Base-by-base conservation (phyloP, 2,113 vertebrate genomes). In the Chionodraco myersi region DNA sequence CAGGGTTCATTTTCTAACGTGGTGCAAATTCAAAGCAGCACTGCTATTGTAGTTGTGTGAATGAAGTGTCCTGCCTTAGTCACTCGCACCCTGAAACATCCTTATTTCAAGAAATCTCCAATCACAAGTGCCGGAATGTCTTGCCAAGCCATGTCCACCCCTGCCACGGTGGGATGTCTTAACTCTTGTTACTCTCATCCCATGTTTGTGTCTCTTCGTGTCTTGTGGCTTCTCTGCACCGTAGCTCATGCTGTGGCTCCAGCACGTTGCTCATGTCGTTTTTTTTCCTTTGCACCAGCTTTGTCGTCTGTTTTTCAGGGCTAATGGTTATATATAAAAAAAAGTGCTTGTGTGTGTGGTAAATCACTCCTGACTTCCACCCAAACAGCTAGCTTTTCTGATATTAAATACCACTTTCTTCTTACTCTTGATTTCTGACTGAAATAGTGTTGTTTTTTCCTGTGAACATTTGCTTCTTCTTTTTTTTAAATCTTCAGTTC, bases 41-140 rank as follows among this genome's bases (percentile, higher is more conserved):
- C 69, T 9, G 47, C 80, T 52, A 56, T 64, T 18, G 59, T 76
- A 47, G 69, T 73, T 16, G 75, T 65, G 88, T 80, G 82, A 89
- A 88, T 67, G 79, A 85, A 59, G 68, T 61, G 81, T 91, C 87
- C 88, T 85, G 86, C 92, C 92, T 92, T 85, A 91, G 84, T 90
- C 90, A 73, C 87, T 74, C 83, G 75, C 80, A 75, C 67, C 76
- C 56, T n/a, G 86, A 77, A 60, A 59, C 63, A 57, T 75, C 62
- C 68, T 84, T 78, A 79, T 68, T 87, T 87, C 52, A 82, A 91
- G 63, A 91, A 90, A 91, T 74, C 80, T 89, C 86, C 88, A 91
- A 93, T 94, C 92, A 94, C 93, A 95, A 95, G 94, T 95, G 94
- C 94, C 94, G 85, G 90, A 94, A 91, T 91, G 90, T 94, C 90